Percentiles rank a stretch among this genome's conserved stretches.
phyloP scores from a whole-genome alignment of 2,888 invertebrate genomes.

The Caenorhabditis zanzibari region DNA sequence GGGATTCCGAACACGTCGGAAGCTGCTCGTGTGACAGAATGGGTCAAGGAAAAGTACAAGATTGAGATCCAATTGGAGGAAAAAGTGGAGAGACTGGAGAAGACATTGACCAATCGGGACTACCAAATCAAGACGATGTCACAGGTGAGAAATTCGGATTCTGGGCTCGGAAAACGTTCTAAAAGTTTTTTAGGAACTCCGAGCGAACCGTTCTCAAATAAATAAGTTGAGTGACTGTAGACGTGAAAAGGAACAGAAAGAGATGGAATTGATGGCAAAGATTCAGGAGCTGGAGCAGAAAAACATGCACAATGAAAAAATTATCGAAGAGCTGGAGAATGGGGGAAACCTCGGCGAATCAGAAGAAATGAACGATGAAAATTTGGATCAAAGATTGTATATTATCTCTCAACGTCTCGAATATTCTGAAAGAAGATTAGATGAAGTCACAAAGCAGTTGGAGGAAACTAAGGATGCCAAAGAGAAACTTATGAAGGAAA shows the following conservation, averaged over 20 bases:
- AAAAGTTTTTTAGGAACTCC: no score
- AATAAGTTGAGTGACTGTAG: no score
- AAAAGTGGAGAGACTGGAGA: constrained; percentile 23
- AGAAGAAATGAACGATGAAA: no score
- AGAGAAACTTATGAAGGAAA: neutral
- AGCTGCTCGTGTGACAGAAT: neutral
- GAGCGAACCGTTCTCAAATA: no score
- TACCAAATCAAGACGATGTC: neutral
- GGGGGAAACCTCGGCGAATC: neutral
- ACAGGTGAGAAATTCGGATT: neutral
- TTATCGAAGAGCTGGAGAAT: neutral
- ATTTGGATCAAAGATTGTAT: no score
- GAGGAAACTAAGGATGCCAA: no score
- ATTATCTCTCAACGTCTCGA: no score
- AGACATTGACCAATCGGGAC: constrained; percentile 3
- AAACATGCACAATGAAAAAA: neutral
- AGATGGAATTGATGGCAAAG: neutral
- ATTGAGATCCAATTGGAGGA: neutral
- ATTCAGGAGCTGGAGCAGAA: neutral
- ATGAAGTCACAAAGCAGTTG: neutral
- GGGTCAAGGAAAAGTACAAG: constrained; percentile 13
- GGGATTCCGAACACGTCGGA: neutral
- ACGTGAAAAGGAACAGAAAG: neutral
- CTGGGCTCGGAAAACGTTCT: no score
- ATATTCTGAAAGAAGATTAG: no score